Base-by-base conservation (phyloP, 2,888 invertebrate genomes). In the Aspidiotus rigidus region DNA sequence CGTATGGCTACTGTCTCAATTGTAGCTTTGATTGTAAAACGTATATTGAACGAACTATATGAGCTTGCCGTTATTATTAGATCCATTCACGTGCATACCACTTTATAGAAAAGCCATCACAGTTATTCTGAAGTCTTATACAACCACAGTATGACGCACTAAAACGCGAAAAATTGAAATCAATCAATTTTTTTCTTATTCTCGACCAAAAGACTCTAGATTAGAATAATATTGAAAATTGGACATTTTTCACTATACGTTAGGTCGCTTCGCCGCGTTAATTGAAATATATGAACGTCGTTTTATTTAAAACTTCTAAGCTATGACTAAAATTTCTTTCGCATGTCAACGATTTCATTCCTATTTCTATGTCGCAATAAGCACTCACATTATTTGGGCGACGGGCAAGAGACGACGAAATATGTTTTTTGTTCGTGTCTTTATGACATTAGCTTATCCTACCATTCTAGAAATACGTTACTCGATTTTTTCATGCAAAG, bases 401-500 rank as follows among this genome's bases (percentile, higher is more conserved):
- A 67, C 60, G 67, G 53, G 60, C 44, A 67, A 59, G 28, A 67
- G 60, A 60, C 41, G 59, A 44, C 42, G 41, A 44, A 62, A 13
- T 62, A 59, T 60, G 28, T 49, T 59, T 67, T 67, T 67, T 67
- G 67, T 67, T 67, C 67, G 60, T 67, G 67, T 67, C 59, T 67
- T 42, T 7, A 53, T 57, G 60, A 59, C 60, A 67, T 67, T 39
- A 59, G 67, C 59, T 42, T 44, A 16, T 49, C 41, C 40, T 42
- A 49, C 60, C 39, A 17, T 53, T 28, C 44, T n/a, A 39, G 53
- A 16, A 60, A 49, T 49, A 54, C 54, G 41, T 59, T 39, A 49
- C 49, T 13, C 49, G 49, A 49, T 49, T 49, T 13, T n/a, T 49
- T 13, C 49, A 13, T 49, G n/a, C 49, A 67, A 53, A 59, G 67